Percentiles rank a stretch among this genome's conserved stretches.
phyloP scores from a whole-genome alignment of 2,113 vertebrate genomes.

The Hippocampus comes region DNA sequence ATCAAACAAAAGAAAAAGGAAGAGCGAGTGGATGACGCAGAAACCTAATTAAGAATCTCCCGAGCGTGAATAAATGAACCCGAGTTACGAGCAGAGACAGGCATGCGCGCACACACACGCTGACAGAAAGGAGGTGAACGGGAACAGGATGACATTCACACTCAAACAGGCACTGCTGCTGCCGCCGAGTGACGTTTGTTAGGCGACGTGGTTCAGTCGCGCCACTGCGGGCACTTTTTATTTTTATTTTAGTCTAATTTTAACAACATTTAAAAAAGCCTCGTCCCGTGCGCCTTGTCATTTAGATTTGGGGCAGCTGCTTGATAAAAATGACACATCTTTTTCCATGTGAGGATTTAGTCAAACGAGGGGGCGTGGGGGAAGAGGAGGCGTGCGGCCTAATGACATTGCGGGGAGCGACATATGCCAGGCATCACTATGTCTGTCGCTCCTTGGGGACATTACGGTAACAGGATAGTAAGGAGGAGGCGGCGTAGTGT shows the following conservation, averaged over 20 bases:
- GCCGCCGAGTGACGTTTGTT: conserved; percentile 53
- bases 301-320: conserved; percentile 53
- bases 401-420: conserved; percentile 62
- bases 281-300: conserved; percentile 35
- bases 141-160: conserved; percentile 61
- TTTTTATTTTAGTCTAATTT: not conserved
- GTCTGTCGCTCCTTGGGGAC: conserved; percentile 65
- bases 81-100: conserved; percentile 61
- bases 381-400: conserved; percentile 49
- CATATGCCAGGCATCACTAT: conserved; percentile 71
- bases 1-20: conserved; percentile 28
- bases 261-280: not conserved
- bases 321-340: conserved; percentile 61
- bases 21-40: conserved; percentile 57
- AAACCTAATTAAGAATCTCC: conserved; percentile 68
- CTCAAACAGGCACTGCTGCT: conserved; percentile 53
- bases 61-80: conserved; percentile 70
- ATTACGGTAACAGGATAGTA: conserved; percentile 70
- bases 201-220: conserved; percentile 25
- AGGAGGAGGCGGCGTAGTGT: conserved; percentile 30
- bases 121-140: conserved; percentile 44
- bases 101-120: conserved; percentile 18
- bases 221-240: not conserved
- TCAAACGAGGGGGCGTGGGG: conserved; percentile 45
- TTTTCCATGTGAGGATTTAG: conserved; percentile 52